A percentile compares a stretch with the other conserved stretches of the same genome.
Evolutionary conservation across 30 jellyfish, hydroid and myxozoan genomes (phyloP).

Genomic region (Chrysaora quinquecirrha): DNA sequence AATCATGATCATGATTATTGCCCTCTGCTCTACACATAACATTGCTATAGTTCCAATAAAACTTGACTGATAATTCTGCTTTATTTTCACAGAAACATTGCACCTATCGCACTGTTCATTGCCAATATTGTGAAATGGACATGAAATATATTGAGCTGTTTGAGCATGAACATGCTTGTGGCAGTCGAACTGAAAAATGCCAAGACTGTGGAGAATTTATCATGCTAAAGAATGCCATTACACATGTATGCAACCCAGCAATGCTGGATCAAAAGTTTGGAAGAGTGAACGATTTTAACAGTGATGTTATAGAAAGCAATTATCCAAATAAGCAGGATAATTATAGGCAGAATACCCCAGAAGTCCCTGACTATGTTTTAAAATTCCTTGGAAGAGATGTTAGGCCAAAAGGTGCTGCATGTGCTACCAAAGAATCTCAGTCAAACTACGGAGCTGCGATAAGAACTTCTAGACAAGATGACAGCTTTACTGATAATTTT

Average conservation of each 20-base stretch:
- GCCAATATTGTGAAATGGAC: conserved; percentile 53
- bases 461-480: not conserved
- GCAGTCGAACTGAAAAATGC: conserved; percentile 66
- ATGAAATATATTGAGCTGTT: conserved; percentile 16
- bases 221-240: conserved; percentile 21
- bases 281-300: not conserved
- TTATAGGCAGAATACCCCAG: not conserved
- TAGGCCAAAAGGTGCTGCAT: not conserved
- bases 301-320: not conserved
- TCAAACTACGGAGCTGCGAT: not conserved
- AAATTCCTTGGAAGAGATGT: not conserved
- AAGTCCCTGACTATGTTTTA: not conserved
- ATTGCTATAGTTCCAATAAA: too few relatives aligned
- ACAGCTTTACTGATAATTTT: not conserved
- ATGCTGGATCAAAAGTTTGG: conserved; percentile 5
- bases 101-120: conserved; percentile 42
- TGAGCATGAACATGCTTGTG: conserved; percentile 62
- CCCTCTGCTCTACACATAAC: too few relatives aligned
- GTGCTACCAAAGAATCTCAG: not conserved
- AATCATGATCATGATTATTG: too few relatives aligned
- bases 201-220: conserved; percentile 49
- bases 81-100: conserved; percentile 17
- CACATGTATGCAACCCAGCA: conserved; percentile 31
- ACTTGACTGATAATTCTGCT: too few relatives aligned
- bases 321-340: not conserved